Conservation (phyloP, 2,113 vertebrate species). For the Varanus komodoensis region DNA sequence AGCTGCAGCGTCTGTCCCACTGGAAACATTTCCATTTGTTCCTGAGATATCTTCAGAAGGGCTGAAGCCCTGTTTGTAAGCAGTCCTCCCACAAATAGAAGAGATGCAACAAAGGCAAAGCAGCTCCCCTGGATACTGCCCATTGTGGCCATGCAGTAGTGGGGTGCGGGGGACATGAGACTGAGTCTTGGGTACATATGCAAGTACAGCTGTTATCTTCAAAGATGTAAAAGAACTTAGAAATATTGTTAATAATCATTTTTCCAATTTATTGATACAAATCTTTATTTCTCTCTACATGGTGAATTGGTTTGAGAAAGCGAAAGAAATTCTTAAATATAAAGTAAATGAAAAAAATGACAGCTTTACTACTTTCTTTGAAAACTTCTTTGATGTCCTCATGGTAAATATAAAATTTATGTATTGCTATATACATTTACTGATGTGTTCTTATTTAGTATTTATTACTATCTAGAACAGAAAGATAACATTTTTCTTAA, state of each 20-base stretch:
- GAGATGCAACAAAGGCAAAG: too few species aligned
- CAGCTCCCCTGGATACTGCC: too few species aligned
- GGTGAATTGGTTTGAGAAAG: constrained; percentile 92
- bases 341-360: constrained; percentile 79
- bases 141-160: not conserved
- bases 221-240: not conserved
- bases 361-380: constrained; percentile 79
- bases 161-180: not conserved
- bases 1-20: too few species aligned
- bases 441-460: constrained; percentile 17
- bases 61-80: too few species aligned
- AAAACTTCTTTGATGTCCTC: constrained; percentile 89
- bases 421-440: constrained; percentile 22
- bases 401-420: constrained; percentile 78
- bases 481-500: not conserved
- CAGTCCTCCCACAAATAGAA: too few species aligned
- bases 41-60: too few species aligned
- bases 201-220: not conserved
- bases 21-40: too few species aligned
- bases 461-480: not conserved
- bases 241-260: not conserved
- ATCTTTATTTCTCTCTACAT: constrained; percentile 82
- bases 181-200: not conserved
- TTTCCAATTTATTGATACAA: not conserved
- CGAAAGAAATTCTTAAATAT: constrained; percentile 83